Percentiles rank a stretch among this genome's conserved stretches.
phyloP scores from a whole-genome alignment of 2,113 vertebrate species.

The Trinectes maculatus region DNA sequence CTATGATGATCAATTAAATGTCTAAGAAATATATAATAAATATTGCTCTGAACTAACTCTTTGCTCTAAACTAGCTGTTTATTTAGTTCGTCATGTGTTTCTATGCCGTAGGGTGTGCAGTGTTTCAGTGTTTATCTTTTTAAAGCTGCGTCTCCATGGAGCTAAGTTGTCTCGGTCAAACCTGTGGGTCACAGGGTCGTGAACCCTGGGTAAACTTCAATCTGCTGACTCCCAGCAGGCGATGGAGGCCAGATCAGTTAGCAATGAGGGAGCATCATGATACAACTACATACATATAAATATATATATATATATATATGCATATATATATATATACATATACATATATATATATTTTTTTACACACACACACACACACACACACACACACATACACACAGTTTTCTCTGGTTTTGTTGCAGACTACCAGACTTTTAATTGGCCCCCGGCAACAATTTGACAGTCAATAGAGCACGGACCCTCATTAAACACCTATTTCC shows the following conservation, averaged over 20 bases:
- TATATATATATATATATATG: too few relatives aligned
- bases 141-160: slow-evolving; percentile 69
- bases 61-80: background rate
- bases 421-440: slow-evolving; percentile 61
- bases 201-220: slow-evolving; percentile 70
- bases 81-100: background rate
- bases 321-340: background rate
- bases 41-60: too few relatives aligned
- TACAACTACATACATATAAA: too few relatives aligned
- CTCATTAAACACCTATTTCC: slow-evolving; percentile 70
- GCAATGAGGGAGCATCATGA: too few relatives aligned
- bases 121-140: slow-evolving; percentile 59
- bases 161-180: slow-evolving; percentile 57
- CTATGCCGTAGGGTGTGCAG: slow-evolving; percentile 23
- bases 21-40: background rate
- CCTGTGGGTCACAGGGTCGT: slow-evolving; percentile 62
- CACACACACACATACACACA: too few relatives aligned
- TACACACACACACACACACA: too few relatives aligned
- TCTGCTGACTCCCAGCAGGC: slow-evolving; percentile 59
- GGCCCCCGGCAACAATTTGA: slow-evolving; percentile 62
- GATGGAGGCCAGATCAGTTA: slow-evolving; percentile 27
- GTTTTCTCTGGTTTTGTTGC: slow-evolving; percentile 33
- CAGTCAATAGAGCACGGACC: slow-evolving; percentile 61
- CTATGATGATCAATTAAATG: too few relatives aligned
- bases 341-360: too few relatives aligned